Base-by-base conservation (phyloP, 2,113 vertebrate species). In the Oxyruncus cristatus region DNA sequence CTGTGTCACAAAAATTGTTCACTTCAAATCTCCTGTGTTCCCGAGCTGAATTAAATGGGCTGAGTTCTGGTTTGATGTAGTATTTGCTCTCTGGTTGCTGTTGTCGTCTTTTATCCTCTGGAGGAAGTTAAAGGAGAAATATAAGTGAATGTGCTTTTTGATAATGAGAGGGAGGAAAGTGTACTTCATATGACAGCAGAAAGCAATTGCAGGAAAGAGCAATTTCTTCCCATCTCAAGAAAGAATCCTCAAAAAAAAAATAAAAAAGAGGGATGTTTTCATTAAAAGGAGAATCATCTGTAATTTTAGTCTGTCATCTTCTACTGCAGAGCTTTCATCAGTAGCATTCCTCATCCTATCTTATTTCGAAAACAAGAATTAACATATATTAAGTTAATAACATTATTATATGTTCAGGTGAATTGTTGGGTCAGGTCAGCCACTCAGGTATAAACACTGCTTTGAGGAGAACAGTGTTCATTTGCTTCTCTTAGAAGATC, bases 1-100 rank as follows among this genome's bases (percentile, higher is more conserved):
- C 44, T 17, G 18, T 94, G 84, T 93, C 92, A 95, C 73, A 92
- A 71, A 93, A 92, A 79, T 85, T 80, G 74, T 93, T 95, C 84
- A 78, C 88, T 96, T 94, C 81, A 88, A 85, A 75, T 95, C 70
- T 92, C 62, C 33, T 32, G 1, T 76, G 72, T 65, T 94, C 49
- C 73, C 79, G 79, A 95, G 67, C 58, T 67, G 87, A 88, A 94
- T 95, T 80, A 94, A 93, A 91, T 81, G 0, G 1, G 2, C 41
- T 32, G 72, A 82, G 30, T 82, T 91, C 53, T 81, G 49, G 16
- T 78, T 71, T 95, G 79, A 71, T 90, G n/a, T 79, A 85, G 50
- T 65, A 59, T 76, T 96, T 92, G 67, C 46, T 95, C 32, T 81
- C 27, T 88, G 42, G 50, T 81, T 92, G 37, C 71, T 59, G 32